Conservation (phyloP, 1,140 invertebrate species). For the Neodiprion lecontei region DNA sequence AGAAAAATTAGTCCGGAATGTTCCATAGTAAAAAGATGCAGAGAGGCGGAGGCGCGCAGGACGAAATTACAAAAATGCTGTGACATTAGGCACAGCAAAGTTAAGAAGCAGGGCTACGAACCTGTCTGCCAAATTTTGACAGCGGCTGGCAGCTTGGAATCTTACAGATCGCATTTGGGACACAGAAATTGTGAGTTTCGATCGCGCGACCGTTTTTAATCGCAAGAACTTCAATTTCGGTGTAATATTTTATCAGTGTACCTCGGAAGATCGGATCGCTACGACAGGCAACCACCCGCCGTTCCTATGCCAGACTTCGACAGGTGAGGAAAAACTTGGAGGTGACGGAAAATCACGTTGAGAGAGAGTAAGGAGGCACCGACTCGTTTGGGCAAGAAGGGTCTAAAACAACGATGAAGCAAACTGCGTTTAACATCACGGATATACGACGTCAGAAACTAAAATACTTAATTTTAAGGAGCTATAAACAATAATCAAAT, state of each 20-base stretch:
- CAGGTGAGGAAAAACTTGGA: neutral
- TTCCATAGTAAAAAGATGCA: neutral
- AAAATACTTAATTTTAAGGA: slow-evolving; percentile 7
- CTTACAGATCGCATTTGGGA: neutral
- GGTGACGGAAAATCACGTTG: neutral
- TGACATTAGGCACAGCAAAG: neutral
- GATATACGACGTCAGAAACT: neutral
- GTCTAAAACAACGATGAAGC: neutral
- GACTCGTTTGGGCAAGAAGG: too few relatives aligned
- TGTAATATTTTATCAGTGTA: too few relatives aligned
- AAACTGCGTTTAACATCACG: neutral
- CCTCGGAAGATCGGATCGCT: too few relatives aligned
- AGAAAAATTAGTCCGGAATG: neutral
- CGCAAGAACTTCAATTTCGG: too few relatives aligned
- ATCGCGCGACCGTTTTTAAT: too few relatives aligned
- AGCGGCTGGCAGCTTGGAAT: neutral
- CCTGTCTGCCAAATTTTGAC: neutral
- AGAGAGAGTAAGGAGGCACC: too few relatives aligned
- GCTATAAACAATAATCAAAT: neutral
- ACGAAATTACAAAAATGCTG: neutral
- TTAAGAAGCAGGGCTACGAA: neutral
- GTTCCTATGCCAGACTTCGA: slow-evolving; percentile 5
- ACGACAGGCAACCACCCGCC: neutral
- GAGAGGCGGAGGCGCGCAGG: neutral
- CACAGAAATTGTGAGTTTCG: neutral